phyloP scores from a whole-genome alignment of 2,113 vertebrate genomes.

The Falcunculus frontatus region DNA sequence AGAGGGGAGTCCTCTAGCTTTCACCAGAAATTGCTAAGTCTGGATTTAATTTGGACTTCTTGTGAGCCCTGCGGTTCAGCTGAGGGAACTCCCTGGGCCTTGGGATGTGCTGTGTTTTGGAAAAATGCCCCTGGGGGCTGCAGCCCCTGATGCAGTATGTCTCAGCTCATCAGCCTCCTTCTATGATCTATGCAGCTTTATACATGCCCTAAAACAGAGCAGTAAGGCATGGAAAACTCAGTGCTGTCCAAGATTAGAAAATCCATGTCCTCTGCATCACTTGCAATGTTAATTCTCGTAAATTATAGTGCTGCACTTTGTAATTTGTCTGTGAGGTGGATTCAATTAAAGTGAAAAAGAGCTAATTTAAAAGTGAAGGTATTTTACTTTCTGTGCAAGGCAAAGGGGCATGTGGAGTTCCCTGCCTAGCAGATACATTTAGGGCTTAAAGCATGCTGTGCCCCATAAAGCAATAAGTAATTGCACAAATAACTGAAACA shows the following conservation, averaged over 20 bases:
- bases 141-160: background rate
- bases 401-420: background rate
- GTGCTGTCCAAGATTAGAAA: background rate
- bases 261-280: background rate
- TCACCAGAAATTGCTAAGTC: background rate
- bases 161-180: background rate
- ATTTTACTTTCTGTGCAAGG: slow-evolving; percentile 6
- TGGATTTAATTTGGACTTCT: background rate
- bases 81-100: fast-evolving
- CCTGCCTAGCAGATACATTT: slow-evolving; percentile 1
- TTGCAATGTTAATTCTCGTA: background rate
- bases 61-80: fast-evolving
- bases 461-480: background rate
- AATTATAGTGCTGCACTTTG: slow-evolving; percentile 3
- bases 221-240: background rate
- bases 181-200: background rate
- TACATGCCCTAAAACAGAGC: background rate
- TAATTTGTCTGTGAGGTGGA: slow-evolving; percentile 24
- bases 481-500: background rate
- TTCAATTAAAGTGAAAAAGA: slow-evolving; percentile 37
- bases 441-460: slow-evolving; percentile 32
- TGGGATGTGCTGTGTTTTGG: background rate
- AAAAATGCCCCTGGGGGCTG: background rate
- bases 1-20: background rate
- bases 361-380: slow-evolving; percentile 12